phyloP scores from a whole-genome alignment of 2,797 vertebrate genomes.

The Notolabrus celidotus region DNA sequence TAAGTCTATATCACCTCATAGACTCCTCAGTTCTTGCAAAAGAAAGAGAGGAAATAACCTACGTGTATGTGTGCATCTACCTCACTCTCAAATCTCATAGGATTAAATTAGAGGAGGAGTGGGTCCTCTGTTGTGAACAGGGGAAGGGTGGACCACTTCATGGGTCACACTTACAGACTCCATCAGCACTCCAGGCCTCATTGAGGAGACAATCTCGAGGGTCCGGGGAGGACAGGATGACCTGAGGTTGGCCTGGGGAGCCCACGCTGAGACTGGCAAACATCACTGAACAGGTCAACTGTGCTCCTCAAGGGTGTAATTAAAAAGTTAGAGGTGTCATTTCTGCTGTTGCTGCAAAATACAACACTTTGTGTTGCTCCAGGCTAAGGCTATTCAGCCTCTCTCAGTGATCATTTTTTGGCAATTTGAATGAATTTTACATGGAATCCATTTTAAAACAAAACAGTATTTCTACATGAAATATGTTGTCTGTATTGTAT shows the following conservation, averaged over 20 bases:
- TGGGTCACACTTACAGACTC: constrained; percentile 62
- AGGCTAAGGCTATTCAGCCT: constrained; percentile 13
- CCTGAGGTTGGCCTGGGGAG: constrained; percentile 56
- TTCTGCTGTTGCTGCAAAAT: constrained; percentile 67
- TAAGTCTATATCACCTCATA: background rate
- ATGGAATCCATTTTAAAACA: background rate
- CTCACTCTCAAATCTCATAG: constrained; percentile 72
- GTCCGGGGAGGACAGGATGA: constrained; percentile 50
- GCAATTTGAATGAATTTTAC: constrained; percentile 19
- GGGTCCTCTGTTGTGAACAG: constrained; percentile 46
- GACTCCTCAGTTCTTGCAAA: constrained; percentile 1
- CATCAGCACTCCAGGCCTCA: constrained; percentile 54
- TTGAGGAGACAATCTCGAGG: constrained; percentile 59
- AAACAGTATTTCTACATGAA: background rate
- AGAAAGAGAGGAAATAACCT: background rate
- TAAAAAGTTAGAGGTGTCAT: constrained; percentile 72
- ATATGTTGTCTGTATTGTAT: background rate
- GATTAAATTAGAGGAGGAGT: constrained; percentile 77
- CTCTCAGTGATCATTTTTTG: constrained; percentile 19
- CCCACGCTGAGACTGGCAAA: constrained; percentile 49
- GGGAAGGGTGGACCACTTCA: constrained; percentile 51
- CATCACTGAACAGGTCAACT: constrained; percentile 65
- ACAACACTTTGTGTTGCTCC: constrained; percentile 24
- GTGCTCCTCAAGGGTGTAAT: constrained; percentile 75
- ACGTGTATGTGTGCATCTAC: constrained; percentile 34